These are phyloP conservation scores for Eidolon helvum DNA, from an alignment of 2,113 vertebrate genomes.

Conservation along the genomic window DNA sequence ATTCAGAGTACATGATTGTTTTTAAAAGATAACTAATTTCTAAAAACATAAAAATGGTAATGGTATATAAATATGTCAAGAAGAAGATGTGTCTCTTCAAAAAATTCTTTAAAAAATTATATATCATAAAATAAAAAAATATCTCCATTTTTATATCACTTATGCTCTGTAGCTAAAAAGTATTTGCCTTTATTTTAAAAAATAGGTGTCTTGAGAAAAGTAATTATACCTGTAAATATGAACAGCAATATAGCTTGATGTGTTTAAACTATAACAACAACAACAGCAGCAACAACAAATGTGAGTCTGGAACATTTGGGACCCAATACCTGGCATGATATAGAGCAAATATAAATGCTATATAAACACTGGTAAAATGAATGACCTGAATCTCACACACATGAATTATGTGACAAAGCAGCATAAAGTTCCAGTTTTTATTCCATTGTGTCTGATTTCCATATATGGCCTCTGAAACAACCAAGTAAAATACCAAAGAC, in stretches of 20 bases:
- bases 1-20: neutral
- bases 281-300: neutral
- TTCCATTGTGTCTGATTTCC: conserved; percentile 60
- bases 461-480: conserved; percentile 47
- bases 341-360: neutral
- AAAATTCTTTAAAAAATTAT: neutral
- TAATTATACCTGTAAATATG: neutral
- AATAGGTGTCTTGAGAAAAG: neutral
- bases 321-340: neutral
- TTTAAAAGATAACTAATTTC: neutral
- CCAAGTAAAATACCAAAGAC: neutral
- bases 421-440: neutral
- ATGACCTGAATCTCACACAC: neutral
- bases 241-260: neutral
- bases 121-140: conserved; percentile 6
- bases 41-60: neutral
- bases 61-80: neutral
- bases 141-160: neutral
- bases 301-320: neutral
- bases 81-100: neutral
- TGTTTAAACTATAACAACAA: neutral
- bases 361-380: neutral
- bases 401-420: neutral
- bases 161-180: neutral
- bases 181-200: neutral